Evolutionary conservation across 2,797 vertebrate genomes (phyloP), one percentile per base, ranked within the genome.

Genomic region (Carduelis carduelis): DNA sequence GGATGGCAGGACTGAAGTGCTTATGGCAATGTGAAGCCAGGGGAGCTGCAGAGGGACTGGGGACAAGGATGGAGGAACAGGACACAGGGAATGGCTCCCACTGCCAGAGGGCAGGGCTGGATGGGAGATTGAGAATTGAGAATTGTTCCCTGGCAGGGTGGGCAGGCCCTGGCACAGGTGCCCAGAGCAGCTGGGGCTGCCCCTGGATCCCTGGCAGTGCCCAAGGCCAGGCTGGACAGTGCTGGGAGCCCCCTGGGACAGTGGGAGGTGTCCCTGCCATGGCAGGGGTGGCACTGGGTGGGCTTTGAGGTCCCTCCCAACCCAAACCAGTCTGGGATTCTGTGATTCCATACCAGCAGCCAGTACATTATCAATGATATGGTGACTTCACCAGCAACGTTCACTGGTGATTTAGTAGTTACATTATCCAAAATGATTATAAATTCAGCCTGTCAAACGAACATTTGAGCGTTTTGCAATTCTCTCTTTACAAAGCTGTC

Each of bases 261-360:
- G 59, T 12, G 75, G 66, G 0, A 71, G n/a, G 52, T 37, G 84
- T n/a, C 75, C 44, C n/a, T 72, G 76, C 44, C 60, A 14, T 9
- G 65, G 35, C 32, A 28, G 12, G 49, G 26, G 6, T 41, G 65
- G 22, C 1, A 10, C 28, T 44, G 68, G 44, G 0, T 12, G n/a
- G 14, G 21, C 1, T 81, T 3, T 41, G 2, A 8, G 26, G 11
- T 43, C 41, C 34, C 19, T 63, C 1, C 35, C 35, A 12, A 1
- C 43, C 37, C 56, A 44, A 43, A 57, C 24, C 64, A 34, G 0
- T 11, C n/a, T 30, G n/a, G 12, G n/a, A 14, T 21, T 39, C 28
- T 44, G 27, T 2, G 61, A 55, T 37, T 56, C 49, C 15, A 1
- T 13, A 35, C 14, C 17, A 63, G 14, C 8, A 53, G 15, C 14